Evolutionary conservation across 1,140 invertebrate species (phyloP), one percentile per base, ranked within the genome.

Genomic region (Lutraria rhynchaena): DNA sequence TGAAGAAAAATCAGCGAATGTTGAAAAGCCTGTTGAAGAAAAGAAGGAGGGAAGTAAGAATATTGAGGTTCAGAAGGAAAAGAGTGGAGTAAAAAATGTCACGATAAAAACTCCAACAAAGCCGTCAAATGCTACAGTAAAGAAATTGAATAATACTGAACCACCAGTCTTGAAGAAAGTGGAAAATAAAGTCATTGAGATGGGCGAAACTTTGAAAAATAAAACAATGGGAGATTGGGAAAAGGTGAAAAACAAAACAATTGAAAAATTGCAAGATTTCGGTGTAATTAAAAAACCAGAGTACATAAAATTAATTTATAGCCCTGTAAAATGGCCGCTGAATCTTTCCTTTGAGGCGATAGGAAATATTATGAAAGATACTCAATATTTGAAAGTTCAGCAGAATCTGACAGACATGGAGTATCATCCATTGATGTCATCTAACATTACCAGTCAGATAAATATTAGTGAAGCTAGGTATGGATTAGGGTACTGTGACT

Each of bases 281-380:
- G 90, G 88, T 0, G 82, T 87, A 22, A 76, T 87, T 29, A 82
- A 83, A 58, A 77, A 80, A 3, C 31, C 60, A 27, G 77, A 86
- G 35, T 71, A 78, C 22, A 63, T 78, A 29, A 83, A 84, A 49
- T 81, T 87, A 44, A 51, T 88, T 13, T 87, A 82, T 80, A 73
- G 81, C 3, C 87, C 86, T 24, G 57, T 69, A n/a, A 82, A 83
- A 27, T 90, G 88, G 86, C 83, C 85, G 63, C 69, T 91, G n/a
- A 87, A 84, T 60, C 67, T 91, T 19, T 88, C 89, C 0, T 70
- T 90, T 65, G 87, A 88, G 44, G 90, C 90, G 67, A 87, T 91
- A 41, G 86, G 87, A 11, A 84, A 88, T 74, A 86, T 90, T 37
- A 89, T 90, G 87, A 90, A 90, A 69, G 88, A 90, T 57, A 90